phyloP scores from a whole-genome alignment of 1,140 invertebrate genomes.

The Drosophila erecta region DNA sequence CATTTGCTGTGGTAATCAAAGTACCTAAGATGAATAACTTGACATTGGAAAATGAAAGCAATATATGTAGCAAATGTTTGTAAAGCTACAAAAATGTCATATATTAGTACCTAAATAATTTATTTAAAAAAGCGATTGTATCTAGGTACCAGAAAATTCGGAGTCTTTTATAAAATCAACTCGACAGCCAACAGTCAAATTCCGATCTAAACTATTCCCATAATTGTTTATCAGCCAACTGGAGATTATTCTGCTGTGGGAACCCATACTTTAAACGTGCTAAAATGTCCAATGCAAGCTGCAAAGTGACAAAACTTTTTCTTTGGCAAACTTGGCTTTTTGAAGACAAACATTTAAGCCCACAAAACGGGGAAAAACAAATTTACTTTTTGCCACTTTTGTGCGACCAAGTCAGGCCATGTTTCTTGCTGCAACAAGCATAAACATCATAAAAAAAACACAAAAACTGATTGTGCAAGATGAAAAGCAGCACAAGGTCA shows the following conservation, averaged over 20 bases:
- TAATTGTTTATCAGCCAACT: slow-evolving; percentile 32
- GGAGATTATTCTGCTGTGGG: slow-evolving; percentile 15
- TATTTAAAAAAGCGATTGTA: background rate
- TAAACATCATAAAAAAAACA: slow-evolving; percentile 26
- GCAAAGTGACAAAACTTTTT: slow-evolving; percentile 47
- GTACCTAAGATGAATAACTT: background rate
- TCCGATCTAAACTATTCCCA: slow-evolving; percentile 27
- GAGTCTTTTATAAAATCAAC: slow-evolving; percentile 7
- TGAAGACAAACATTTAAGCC: slow-evolving; percentile 19
- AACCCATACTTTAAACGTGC: slow-evolving; percentile 42
- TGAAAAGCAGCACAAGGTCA: slow-evolving; percentile 42
- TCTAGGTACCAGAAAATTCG: background rate
- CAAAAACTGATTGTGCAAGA: slow-evolving; percentile 14
- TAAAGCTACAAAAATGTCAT: too few species aligned
- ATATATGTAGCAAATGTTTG: too few species aligned
- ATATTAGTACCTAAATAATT: too few species aligned
- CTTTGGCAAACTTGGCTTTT: slow-evolving; percentile 40
- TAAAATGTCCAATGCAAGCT: slow-evolving; percentile 28
- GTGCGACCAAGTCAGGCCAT: slow-evolving; percentile 32
- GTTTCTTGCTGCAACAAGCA: slow-evolving; percentile 37
- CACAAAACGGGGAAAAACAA: slow-evolving; percentile 8
- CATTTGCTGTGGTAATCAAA: slow-evolving; percentile 26
- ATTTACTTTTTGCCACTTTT: slow-evolving; percentile 28
- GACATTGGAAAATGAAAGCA: slow-evolving; percentile 3
- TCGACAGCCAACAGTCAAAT: background rate